Conservation (phyloP, 2,888 invertebrate genomes). For the Microdon myrmicae region DNA sequence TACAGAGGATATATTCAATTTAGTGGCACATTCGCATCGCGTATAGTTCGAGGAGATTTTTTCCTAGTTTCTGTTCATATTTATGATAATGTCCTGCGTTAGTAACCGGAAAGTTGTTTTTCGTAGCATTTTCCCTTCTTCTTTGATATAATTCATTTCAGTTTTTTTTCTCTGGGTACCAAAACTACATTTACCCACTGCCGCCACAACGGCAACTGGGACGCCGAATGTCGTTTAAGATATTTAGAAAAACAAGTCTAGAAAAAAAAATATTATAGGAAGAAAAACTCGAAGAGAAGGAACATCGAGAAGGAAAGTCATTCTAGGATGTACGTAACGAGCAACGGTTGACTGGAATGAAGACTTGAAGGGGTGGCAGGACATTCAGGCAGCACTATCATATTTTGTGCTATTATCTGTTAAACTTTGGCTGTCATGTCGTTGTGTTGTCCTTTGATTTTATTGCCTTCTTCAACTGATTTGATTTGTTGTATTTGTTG, state of each 20-base stretch:
- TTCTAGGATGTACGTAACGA: not conserved
- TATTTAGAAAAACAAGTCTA: conserved; percentile 23
- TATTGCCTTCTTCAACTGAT: conserved; percentile 43
- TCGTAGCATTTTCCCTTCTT: conserved; percentile 15
- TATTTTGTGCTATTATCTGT: conserved; percentile 47
- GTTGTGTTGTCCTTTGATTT: conserved; percentile 50
- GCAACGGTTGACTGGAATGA: too few relatives aligned
- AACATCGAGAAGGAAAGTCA: conserved; percentile 33
- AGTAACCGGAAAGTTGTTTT: conserved; percentile 45
- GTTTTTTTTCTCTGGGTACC: too few relatives aligned
- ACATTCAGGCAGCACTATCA: conserved; percentile 29
- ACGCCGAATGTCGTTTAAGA: conserved; percentile 20
- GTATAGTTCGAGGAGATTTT: conserved; percentile 35
- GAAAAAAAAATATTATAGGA: too few relatives aligned
- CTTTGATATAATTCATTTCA: conserved; percentile 29
- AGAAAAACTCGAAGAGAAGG: too few relatives aligned
- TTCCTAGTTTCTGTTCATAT: conserved; percentile 44
- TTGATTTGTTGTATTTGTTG: conserved; percentile 42
- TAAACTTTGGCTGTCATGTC: conserved; percentile 45
- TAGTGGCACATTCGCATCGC: conserved; percentile 31
- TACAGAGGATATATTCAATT: conserved; percentile 51
- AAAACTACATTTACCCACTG: too few relatives aligned
- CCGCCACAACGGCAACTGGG: too few relatives aligned
- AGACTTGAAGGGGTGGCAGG: not conserved
- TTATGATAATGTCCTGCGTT: conserved; percentile 49